Conservation (phyloP, 2,888 invertebrate species). For the Drosophila pullipes region DNA sequence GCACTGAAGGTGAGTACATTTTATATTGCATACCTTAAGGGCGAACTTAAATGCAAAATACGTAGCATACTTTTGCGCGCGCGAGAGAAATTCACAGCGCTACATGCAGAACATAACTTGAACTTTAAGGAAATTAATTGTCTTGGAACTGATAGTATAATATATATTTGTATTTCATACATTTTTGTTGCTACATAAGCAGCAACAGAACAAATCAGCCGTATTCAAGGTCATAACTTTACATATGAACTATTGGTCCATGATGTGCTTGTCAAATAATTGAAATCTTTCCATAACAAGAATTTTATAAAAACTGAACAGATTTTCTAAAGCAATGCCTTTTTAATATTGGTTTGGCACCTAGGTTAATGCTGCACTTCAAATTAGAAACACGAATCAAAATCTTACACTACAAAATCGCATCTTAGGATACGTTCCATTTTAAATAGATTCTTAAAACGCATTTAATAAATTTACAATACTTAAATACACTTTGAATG, state of each 20-base stretch:
- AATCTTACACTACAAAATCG: neutral
- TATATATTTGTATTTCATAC: neutral
- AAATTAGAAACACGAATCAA: neutral
- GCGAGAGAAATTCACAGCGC: neutral
- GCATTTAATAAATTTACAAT: neutral
- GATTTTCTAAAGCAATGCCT: neutral
- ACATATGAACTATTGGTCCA: neutral
- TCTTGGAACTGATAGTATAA: neutral
- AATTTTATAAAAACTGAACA: neutral
- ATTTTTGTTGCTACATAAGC: neutral
- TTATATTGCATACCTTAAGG: constrained; percentile 40
- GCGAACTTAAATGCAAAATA: neutral
- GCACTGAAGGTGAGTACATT: constrained; percentile 28
- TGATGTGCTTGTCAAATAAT: neutral
- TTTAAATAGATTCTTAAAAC: neutral
- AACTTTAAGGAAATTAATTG: neutral
- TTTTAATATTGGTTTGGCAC: neutral
- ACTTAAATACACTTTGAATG: neutral
- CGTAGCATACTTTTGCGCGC: constrained; percentile 41
- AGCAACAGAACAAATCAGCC: neutral
- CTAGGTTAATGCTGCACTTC: neutral
- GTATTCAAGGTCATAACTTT: neutral
- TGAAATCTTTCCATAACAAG: neutral
- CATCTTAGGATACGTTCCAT: neutral
- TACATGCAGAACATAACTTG: neutral